Evolutionary conservation across 2,888 invertebrate species (phyloP), one percentile per base, ranked within the genome.

Genomic region (Xanthia togata): DNA sequence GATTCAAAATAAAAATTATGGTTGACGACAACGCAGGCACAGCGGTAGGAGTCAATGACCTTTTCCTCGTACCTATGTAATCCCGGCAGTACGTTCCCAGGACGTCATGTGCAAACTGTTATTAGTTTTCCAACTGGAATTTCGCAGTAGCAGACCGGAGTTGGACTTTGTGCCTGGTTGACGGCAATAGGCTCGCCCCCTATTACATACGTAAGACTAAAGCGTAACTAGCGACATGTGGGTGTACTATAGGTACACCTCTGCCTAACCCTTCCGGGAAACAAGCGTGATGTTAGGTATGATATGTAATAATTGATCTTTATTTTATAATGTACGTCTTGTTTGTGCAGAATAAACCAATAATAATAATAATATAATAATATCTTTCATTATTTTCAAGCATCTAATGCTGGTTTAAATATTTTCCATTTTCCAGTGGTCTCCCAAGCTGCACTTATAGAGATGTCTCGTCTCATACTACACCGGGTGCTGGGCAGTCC

Each of bases 401-500:
- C 35, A n/a, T 38, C 23, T 62, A n/a, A 20, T 44, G 4, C 20
- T 23, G 20, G 12, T 31, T 47, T 47, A 8, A 12, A 6, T 26
- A 41, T 20, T 70, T 55, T 68, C n/a, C 2, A 35, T 26, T 50
- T 74, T 62, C n/a, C 72, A 79, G 63, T 41, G 17, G 23, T 38
- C 38, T 44, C 8, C 12, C 0, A 59, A 60, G 11, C 47, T 17
- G 20, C 35, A 11, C 47, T 23, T 4, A 20, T 12, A 4, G 53
- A 71, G 11, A 91, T 92, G 90, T 90, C 91, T 17, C 86, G 89
- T 0, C 78, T 93, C 6, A 75, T 92, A 23, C 84, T 93, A 2
- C 87, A 91, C 83, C 89, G 90, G 5, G 89, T 88, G 23, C 75
- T 90, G 41, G 91, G 85, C 47, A 92, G 93, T 64, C 92, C 93